Percentiles rank a stretch among this genome's conserved stretches.
Conservation (phyloP, 2,888 invertebrate genomes). For the Perizoma flavofasciatum region DNA sequence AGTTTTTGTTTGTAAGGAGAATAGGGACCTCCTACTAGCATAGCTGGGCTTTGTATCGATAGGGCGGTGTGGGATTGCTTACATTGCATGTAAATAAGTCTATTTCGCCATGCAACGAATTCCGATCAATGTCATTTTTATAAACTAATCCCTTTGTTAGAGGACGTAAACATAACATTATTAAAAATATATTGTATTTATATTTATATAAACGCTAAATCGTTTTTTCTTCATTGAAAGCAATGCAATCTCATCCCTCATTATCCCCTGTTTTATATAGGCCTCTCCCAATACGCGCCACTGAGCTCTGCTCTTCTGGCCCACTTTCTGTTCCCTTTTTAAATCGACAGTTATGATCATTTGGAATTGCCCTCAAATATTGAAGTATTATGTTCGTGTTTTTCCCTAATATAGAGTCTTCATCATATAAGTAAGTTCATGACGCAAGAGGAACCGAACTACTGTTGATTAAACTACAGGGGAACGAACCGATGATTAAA, state of each 20-base stretch:
- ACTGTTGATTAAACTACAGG: slow-evolving; percentile 26
- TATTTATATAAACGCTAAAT: too few relatives aligned
- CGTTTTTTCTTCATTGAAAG: too few relatives aligned
- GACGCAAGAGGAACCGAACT: slow-evolving; percentile 11
- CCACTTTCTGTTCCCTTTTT: too few relatives aligned
- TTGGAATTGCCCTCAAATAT: too few relatives aligned
- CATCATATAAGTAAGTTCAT: slow-evolving; percentile 2
- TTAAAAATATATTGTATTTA: too few relatives aligned
- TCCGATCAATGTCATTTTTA: slow-evolving; percentile 52
- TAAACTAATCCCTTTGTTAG: neutral
- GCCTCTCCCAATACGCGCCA: too few relatives aligned
- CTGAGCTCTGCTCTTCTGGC: too few relatives aligned
- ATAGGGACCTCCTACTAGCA: slow-evolving; percentile 62
- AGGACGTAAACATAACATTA: too few relatives aligned
- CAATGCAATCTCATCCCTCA: too few relatives aligned
- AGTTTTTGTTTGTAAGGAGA: slow-evolving; percentile 54
- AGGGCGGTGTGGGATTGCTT: slow-evolving; percentile 56
- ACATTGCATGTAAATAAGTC: slow-evolving; percentile 60
- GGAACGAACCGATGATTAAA: slow-evolving; percentile 37
- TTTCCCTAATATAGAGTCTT: neutral
- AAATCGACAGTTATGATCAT: too few relatives aligned
- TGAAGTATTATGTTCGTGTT: too few relatives aligned
- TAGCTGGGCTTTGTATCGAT: slow-evolving; percentile 48
- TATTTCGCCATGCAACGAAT: slow-evolving; percentile 68
- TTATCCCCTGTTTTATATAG: too few relatives aligned